Evolutionary conservation across 2,797 vertebrate genomes (phyloP).

Genomic region (Molossus molossus): DNA sequence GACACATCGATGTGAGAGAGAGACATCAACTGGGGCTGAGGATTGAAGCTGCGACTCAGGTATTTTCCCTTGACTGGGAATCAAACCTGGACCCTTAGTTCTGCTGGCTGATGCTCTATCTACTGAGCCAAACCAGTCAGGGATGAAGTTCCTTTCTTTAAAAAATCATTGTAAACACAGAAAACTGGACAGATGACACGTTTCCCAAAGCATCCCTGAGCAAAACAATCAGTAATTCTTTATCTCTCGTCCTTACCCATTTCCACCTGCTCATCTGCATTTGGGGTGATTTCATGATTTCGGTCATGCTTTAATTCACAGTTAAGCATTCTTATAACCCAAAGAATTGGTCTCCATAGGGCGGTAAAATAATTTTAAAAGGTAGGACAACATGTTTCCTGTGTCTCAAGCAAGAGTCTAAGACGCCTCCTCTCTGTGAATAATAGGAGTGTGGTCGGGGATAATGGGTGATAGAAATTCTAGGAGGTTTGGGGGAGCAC

Average conservation of each 20-base stretch:
- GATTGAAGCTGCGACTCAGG: too few species aligned
- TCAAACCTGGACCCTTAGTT: too few species aligned
- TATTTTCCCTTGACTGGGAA: too few species aligned
- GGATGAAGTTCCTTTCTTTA: not conserved
- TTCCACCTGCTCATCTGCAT: not conserved
- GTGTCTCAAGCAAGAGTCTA: not conserved
- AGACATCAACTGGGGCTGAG: too few species aligned
- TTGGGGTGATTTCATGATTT: not conserved
- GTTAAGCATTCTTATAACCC: not conserved
- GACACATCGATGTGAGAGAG: too few species aligned
- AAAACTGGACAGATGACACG: not conserved
- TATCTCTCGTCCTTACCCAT: not conserved
- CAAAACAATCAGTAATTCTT: slow-evolving; percentile 22
- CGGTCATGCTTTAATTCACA: not conserved
- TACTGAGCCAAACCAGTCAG: too few species aligned
- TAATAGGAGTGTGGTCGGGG: not conserved
- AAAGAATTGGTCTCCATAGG: not conserved
- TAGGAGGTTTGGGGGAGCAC: not conserved
- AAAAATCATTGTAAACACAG: slow-evolving; percentile 2
- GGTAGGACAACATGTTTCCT: not conserved
- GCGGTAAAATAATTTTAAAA: slow-evolving; percentile 27
- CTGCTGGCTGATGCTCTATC: too few species aligned
- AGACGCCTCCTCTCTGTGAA: not conserved
- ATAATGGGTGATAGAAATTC: not conserved
- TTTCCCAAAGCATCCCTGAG: not conserved